phyloP scores from a whole-genome alignment of 2,888 invertebrate species.

The Tachina grossa region DNA sequence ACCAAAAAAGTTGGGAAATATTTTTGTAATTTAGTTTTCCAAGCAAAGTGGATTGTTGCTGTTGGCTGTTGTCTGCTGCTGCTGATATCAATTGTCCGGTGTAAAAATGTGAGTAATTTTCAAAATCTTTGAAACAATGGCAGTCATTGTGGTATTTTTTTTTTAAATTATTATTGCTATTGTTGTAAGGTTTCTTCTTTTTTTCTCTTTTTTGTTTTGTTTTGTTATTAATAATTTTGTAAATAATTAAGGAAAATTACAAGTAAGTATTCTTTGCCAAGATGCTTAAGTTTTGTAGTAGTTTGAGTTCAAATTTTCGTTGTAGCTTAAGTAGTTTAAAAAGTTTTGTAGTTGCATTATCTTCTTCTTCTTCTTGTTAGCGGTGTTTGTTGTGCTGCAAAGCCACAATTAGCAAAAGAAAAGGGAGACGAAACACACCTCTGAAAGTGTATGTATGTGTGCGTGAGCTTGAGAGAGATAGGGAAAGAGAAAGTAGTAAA shows the following conservation, averaged over 20 bases:
- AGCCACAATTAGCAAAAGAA: constrained; percentile 30
- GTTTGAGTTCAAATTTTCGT: constrained; percentile 37
- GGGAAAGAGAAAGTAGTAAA: not conserved
- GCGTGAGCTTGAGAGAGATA: not conserved
- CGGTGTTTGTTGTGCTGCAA: constrained; percentile 56
- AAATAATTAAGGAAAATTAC: constrained; percentile 35
- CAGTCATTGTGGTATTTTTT: constrained; percentile 56
- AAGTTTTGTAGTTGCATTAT: constrained; percentile 22
- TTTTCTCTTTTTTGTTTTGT: constrained; percentile 18
- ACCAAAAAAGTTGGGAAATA: constrained; percentile 14
- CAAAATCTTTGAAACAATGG: constrained; percentile 60
- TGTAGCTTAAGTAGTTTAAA: constrained; percentile 47
- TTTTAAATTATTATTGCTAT: constrained; percentile 5
- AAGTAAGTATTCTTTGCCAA: constrained; percentile 24
- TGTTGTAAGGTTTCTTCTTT: not conserved
- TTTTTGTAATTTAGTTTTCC: constrained; percentile 8
- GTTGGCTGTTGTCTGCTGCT: not conserved
- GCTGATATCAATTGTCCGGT: constrained; percentile 54
- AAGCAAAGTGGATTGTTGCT: constrained; percentile 4
- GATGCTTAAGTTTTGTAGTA: constrained; percentile 17
- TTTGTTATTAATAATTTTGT: constrained; percentile 23
- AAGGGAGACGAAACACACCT: not conserved
- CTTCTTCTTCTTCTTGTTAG: constrained; percentile 3
- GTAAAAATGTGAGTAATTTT: constrained; percentile 53
- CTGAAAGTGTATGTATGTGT: not conserved